phyloP scores from a whole-genome alignment of 2,888 invertebrate species.

The Monopis laevigella region DNA sequence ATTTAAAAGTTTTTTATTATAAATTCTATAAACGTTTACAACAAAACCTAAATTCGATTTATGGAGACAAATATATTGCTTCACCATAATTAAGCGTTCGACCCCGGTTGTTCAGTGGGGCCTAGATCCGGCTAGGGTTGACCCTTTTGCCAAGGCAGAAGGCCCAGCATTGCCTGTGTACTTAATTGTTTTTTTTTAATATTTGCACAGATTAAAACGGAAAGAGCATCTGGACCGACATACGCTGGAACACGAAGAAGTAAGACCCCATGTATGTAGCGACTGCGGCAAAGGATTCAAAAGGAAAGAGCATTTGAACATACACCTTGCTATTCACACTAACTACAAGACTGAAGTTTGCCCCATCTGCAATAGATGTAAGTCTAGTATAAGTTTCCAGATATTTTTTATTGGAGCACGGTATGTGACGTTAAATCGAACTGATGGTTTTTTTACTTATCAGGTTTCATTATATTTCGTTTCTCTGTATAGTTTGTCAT shows the following conservation, averaged over 20 bases:
- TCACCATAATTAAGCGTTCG: too few relatives aligned
- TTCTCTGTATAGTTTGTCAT: too few relatives aligned
- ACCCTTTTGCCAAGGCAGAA: too few relatives aligned
- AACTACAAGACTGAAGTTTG: conserved; percentile 81
- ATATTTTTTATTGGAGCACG: too few relatives aligned
- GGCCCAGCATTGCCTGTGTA: too few relatives aligned
- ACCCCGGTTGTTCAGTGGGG: too few relatives aligned
- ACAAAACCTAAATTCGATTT: not conserved
- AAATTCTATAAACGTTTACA: not conserved
- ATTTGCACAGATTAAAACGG: conserved; percentile 66
- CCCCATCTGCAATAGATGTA: conserved; percentile 74
- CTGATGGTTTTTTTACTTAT: too few relatives aligned
- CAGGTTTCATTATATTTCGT: too few relatives aligned
- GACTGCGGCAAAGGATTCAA: conserved; percentile 82
- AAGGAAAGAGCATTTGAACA: conserved; percentile 82
- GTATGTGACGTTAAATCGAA: too few relatives aligned
- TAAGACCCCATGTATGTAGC: conserved; percentile 77
- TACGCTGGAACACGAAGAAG: conserved; percentile 79
- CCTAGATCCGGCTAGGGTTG: too few relatives aligned
- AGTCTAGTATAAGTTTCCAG: too few relatives aligned
- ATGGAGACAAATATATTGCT: not conserved
- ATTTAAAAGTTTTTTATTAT: too few relatives aligned
- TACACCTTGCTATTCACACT: conserved; percentile 82
- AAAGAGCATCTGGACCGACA: conserved; percentile 81
- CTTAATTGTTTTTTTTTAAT: not conserved